Evolutionary conservation across 2,888 invertebrate genomes (phyloP).

Genomic region (Ennomos fuscantarius): DNA sequence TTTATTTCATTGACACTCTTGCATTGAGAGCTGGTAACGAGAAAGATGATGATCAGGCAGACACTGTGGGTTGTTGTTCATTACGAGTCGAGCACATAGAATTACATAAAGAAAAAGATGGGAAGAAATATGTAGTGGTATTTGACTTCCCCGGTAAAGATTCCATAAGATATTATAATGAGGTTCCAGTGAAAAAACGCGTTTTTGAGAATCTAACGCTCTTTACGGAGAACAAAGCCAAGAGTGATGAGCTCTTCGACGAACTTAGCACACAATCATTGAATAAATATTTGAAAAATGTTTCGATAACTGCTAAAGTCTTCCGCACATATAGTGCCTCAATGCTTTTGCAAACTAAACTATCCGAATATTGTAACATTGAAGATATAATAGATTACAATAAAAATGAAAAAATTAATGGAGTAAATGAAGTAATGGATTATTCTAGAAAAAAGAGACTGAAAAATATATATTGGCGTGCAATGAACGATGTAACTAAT

Average conservation of each 20-base stretch:
- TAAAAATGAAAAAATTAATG: no score
- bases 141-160: constrained; percentile 99
- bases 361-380: constrained; percentile 93
- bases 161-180: constrained; percentile 94
- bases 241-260: constrained; percentile 98
- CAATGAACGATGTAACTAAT: constrained; percentile 98
- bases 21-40: constrained; percentile 99
- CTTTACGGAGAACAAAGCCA: constrained; percentile 98
- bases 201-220: constrained; percentile 99
- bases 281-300: constrained; percentile 98
- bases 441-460: constrained; percentile 67
- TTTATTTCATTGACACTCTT: constrained; percentile 99
- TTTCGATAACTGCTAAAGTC: constrained; percentile 99
- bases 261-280: constrained; percentile 96
- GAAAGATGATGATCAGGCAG: constrained; percentile 99
- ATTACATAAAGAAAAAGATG: constrained; percentile 86
- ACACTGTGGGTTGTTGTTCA: constrained; percentile 99
- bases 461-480: constrained; percentile 57
- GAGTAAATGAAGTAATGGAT: no score
- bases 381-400: no score
- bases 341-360: constrained; percentile 98
- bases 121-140: no score
- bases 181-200: constrained; percentile 98
- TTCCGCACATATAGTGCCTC: constrained; percentile 99
- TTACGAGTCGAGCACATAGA: constrained; percentile 97